These are phyloP conservation scores for Acheta domesticus DNA, from an alignment of 2,888 invertebrate species.

Conservation along the genomic window DNA sequence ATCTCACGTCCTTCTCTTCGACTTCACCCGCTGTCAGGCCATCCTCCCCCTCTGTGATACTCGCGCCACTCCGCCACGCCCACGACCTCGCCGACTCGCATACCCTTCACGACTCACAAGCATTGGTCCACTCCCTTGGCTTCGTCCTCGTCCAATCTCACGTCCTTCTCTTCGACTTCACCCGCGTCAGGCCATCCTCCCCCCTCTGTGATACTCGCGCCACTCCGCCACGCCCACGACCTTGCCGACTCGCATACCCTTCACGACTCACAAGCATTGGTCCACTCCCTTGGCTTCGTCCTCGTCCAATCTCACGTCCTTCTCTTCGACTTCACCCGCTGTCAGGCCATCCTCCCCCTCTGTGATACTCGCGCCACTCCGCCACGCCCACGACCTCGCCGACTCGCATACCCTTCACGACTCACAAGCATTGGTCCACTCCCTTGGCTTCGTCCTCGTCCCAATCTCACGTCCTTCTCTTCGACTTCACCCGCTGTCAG, in stretches of 20 bases:
- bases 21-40: too few relatives aligned
- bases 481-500: too few relatives aligned
- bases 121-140: not conserved
- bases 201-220: too few relatives aligned
- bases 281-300: not conserved
- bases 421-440: not conserved
- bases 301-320: not conserved
- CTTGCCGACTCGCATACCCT: not conserved
- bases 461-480: not conserved
- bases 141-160: not conserved
- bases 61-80: not conserved
- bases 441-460: not conserved
- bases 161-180: too few relatives aligned
- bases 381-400: not conserved
- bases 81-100: not conserved
- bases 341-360: too few relatives aligned
- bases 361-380: not conserved
- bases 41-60: too few relatives aligned
- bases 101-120: not conserved
- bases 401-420: not conserved
- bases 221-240: not conserved
- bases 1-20: not conserved
- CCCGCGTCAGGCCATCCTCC: too few relatives aligned
- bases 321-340: too few relatives aligned
- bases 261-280: not conserved